Percentiles rank a stretch among this genome's conserved stretches.
phyloP scores from a whole-genome alignment of 2,113 vertebrate genomes.

The Calidris pugnax region DNA sequence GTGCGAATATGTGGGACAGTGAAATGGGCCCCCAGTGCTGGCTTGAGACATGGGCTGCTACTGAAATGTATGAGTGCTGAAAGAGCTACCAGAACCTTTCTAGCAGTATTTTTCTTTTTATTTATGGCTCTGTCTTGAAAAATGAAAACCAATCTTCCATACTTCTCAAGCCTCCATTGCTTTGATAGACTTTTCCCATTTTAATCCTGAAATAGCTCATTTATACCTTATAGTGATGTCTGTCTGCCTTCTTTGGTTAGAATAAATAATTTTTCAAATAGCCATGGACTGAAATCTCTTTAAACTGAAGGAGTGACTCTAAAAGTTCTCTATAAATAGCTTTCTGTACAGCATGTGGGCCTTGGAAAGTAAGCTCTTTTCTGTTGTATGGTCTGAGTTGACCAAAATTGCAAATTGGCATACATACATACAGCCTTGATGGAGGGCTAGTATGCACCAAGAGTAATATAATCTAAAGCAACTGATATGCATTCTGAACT shows the following conservation, averaged over 20 bases:
- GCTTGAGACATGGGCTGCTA: not conserved
- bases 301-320: not conserved
- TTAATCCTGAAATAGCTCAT: not conserved
- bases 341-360: not conserved
- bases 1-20: not conserved
- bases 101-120: not conserved
- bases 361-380: not conserved
- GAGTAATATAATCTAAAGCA: not conserved
- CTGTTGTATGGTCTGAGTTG: not conserved
- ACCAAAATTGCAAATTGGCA: not conserved
- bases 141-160: not conserved
- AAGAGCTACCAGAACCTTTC: not conserved
- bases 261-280: constrained; percentile 16
- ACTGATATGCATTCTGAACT: not conserved
- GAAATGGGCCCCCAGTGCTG: not conserved
- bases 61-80: not conserved
- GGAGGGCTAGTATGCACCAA: not conserved
- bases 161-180: not conserved
- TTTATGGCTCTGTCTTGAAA: not conserved
- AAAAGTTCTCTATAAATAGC: not conserved
- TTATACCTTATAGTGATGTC: not conserved
- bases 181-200: not conserved
- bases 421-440: not conserved
- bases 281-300: not conserved
- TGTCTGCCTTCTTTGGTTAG: not conserved